Percentiles rank a stretch among this genome's conserved stretches.
Conservation (phyloP, 2,113 vertebrate species). For the Buteo buteo region DNA sequence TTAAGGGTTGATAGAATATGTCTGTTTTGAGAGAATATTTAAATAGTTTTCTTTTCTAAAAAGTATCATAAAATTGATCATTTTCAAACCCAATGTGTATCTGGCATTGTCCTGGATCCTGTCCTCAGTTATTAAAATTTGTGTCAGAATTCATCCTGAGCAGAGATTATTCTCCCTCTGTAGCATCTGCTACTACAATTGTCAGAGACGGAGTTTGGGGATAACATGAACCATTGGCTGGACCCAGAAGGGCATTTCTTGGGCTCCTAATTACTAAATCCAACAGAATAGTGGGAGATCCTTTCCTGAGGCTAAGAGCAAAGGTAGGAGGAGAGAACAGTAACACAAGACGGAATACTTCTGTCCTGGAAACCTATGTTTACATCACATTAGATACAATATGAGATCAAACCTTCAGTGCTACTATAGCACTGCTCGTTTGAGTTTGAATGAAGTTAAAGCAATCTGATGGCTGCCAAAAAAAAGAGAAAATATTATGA, state of each 20-base stretch:
- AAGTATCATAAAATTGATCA: not conserved
- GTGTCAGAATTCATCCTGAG: not conserved
- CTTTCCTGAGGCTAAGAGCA: not conserved
- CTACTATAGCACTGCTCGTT: not conserved
- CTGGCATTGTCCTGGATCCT: not conserved
- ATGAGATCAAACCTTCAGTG: not conserved
- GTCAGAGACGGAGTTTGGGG: not conserved
- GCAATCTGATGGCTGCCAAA: not conserved
- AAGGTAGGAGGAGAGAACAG: accelerated
- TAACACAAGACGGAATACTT: not conserved
- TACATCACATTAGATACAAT: not conserved
- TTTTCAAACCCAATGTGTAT: not conserved
- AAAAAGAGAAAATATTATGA: not conserved
- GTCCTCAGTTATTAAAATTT: not conserved
- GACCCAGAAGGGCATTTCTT: not conserved
- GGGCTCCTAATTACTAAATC: not conserved
- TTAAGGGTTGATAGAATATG: not conserved
- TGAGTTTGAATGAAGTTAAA: not conserved
- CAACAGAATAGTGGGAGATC: not conserved
- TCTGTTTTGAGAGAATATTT: not conserved
- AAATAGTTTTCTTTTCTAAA: not conserved
- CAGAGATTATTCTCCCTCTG: not conserved
- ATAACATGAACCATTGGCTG: not conserved
- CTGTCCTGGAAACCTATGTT: not conserved
- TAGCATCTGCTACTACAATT: not conserved